Conservation (phyloP, 2,888 invertebrate species). For the Atherix ibis region DNA sequence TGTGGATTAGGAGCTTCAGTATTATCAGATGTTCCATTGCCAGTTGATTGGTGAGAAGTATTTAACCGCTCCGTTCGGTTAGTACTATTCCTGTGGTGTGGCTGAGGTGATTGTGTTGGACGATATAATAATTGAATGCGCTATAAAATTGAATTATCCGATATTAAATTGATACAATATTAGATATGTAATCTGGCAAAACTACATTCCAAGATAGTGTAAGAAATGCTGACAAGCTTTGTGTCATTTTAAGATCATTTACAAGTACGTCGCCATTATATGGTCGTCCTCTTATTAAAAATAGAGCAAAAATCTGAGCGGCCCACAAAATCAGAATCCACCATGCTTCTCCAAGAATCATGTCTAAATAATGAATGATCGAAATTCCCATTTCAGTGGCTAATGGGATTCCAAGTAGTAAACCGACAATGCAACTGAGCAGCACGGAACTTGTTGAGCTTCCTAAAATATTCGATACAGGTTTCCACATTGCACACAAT, state of each 20-base stretch:
- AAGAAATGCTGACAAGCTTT: constrained; percentile 45
- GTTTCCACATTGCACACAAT: constrained; percentile 81
- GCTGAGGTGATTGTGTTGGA: constrained; percentile 40
- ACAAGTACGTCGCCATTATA: constrained; percentile 48
- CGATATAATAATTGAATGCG: constrained; percentile 71
- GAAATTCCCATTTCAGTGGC: constrained; percentile 74
- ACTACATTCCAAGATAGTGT: constrained; percentile 82
- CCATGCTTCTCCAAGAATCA: constrained; percentile 71
- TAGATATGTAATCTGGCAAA: too few relatives aligned
- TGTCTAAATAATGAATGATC: constrained; percentile 72
- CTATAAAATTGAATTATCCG: constrained; percentile 26
- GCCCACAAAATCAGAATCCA: constrained; percentile 69
- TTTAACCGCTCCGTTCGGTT: constrained; percentile 13
- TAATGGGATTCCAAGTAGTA: constrained; percentile 68
- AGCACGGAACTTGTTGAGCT: constrained; percentile 58
- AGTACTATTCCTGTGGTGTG: too few relatives aligned
- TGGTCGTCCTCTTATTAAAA: constrained; percentile 71
- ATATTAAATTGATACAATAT: constrained; percentile 1
- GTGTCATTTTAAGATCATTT: constrained; percentile 31
- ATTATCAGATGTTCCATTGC: constrained; percentile 11
- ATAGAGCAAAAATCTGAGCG: constrained; percentile 63
- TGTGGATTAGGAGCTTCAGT: constrained; percentile 17
- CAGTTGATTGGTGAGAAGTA: constrained; percentile 12
- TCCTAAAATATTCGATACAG: constrained; percentile 64
- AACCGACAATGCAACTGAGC: constrained; percentile 65